Conservation (phyloP, 2,888 invertebrate species). For the Dendrolimus houi region DNA sequence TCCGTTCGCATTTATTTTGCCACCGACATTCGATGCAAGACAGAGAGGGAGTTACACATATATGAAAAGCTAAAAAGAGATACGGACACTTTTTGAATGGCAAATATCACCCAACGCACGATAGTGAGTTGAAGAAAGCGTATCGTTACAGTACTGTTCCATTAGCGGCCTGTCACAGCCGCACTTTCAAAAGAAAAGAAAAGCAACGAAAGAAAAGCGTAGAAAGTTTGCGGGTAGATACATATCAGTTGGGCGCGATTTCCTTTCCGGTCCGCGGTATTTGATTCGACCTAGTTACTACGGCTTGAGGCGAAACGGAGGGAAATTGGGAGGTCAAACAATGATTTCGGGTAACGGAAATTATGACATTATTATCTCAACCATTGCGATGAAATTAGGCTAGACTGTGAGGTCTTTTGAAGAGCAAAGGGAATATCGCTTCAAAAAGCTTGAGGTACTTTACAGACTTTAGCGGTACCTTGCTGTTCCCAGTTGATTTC, state of each 20-base stretch:
- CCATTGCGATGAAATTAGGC: too few species aligned
- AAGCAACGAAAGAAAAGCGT: conserved; percentile 32
- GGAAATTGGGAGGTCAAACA: neutral
- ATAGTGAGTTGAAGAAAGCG: conserved; percentile 27
- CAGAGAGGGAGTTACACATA: neutral
- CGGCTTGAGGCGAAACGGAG: neutral
- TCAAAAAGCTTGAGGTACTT: too few species aligned
- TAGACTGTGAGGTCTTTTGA: too few species aligned
- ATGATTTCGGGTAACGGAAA: neutral
- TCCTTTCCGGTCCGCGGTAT: neutral
- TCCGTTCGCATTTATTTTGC: neutral
- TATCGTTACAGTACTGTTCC: conserved; percentile 53
- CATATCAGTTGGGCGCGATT: conserved; percentile 1
- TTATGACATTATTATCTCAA: neutral
- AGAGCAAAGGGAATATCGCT: too few species aligned
- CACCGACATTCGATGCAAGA: neutral
- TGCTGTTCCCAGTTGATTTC: too few species aligned
- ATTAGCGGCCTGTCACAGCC: conserved; percentile 62
- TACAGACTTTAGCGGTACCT: too few species aligned
- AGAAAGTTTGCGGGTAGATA: conserved; percentile 21
- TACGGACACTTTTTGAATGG: neutral
- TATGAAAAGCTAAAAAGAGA: neutral
- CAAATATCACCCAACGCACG: neutral
- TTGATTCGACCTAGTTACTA: neutral
- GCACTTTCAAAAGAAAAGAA: conserved; percentile 35